Evolutionary conservation across 1,140 invertebrate species (phyloP), one percentile per base, ranked within the genome.

Genomic region (Calosoma granatense): DNA sequence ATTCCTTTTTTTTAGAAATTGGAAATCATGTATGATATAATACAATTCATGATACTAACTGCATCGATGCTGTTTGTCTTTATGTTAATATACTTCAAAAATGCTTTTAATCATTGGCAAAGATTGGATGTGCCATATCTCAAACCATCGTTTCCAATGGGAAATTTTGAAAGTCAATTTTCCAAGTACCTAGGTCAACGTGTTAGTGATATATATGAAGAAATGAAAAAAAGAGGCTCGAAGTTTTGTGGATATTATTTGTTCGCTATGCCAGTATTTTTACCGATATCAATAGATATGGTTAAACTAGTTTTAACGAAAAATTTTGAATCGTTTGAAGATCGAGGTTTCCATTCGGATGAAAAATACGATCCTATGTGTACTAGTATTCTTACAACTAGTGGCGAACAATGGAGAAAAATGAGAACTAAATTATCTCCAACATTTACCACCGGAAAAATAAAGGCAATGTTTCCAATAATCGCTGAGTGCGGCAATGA

Each of bases 291-390:
- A 64, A 72, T 69, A 1, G 69, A 75, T 62, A 60, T 79, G 11
- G 69, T 77, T 2, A 68, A 68, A 51, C 19, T 4, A 47, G 17
- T 47, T 6, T 4, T 47, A 57, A 67, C 72, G 4, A 72, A 71
- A 30, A 69, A 72, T 53, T 72, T 72, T 21, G 39, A 58, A 1
- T 36, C 60, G 22, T 72, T 72, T 47, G 55, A 60, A 2, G 65
- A 72, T 64, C 69, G 26, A 26, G 15, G 2, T n/a, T 1, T 17
- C 36, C 15, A 6, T 17, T 19, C 12, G 23, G 74, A 78, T 54
- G 72, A 76, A 11, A 69, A 70, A 2, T 55, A 51, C 55, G 78
- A 81, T 58, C 77, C 76, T 0, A 59, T 80, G 1, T 74, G 75
- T 0, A 73, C 69, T 0, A 74, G 80, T 61, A 61, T 81, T 0